Conservation (phyloP, 1,140 invertebrate genomes). For the Whitmania pigra region DNA sequence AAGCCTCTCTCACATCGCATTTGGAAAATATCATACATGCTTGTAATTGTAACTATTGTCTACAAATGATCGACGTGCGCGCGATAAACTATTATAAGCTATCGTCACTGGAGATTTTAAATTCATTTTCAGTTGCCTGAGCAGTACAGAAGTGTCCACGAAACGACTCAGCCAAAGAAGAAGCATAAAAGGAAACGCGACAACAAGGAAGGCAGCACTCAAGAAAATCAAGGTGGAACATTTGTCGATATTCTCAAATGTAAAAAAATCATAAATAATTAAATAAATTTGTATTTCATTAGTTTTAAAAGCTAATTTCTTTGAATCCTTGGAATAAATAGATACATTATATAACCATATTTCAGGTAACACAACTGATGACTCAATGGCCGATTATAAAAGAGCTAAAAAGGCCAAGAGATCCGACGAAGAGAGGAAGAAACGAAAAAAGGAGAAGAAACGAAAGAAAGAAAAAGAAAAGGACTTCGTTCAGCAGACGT, state of each 20-base stretch:
- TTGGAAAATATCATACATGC: no score
- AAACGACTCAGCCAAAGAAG: constrained; percentile 18
- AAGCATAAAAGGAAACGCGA: constrained; percentile 21
- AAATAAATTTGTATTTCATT: background rate
- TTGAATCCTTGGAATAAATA: no score
- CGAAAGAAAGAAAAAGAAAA: constrained; percentile 22
- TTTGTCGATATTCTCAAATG: background rate
- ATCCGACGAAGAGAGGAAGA: constrained; percentile 19
- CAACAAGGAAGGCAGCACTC: background rate
- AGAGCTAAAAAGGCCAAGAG: constrained; percentile 10
- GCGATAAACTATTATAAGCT: no score
- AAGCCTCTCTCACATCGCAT: constrained; percentile 34
- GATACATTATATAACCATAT: background rate
- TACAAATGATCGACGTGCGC: background rate
- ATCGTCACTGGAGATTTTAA: background rate
- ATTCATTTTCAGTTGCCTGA: constrained; percentile 21
- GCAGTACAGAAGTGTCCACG: constrained; percentile 19
- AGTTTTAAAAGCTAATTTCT: background rate
- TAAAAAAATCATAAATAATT: background rate
- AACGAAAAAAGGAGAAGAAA: constrained; percentile 20
- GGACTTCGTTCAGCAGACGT: background rate
- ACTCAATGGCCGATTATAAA: background rate
- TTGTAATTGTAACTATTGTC: background rate
- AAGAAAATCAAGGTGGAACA: constrained; percentile 15
- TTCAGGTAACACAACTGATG: background rate